Base-by-base conservation (phyloP, 2,888 invertebrate genomes). In the Thumatha senex region DNA sequence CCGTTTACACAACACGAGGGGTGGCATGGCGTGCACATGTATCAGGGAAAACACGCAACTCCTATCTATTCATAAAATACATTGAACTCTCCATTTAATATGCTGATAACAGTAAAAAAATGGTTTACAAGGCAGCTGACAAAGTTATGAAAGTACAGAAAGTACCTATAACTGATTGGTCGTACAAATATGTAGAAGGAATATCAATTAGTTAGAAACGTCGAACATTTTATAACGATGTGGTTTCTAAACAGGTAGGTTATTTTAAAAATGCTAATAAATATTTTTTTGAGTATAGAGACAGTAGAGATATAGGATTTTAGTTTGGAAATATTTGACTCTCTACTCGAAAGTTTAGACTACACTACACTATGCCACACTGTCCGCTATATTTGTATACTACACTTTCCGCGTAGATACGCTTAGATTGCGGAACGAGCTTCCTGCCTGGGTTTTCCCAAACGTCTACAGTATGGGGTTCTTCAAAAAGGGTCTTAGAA, bases 1-100 rank as follows among this genome's bases (percentile, higher is more conserved):
- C 18, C 18, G 18, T 44, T 49, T 53, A 54, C 54, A 62, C 54
- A 60, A 61, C 60, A 67, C 62, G 59, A 58, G 53, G 58, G 50
- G 18, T 24, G 18, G 18, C 18, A 5, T 53, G 45, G 50, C 59
- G 51, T 55, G 52, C 57, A 56, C 47, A 60, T 11, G 35, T 46
- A 14, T 47, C 40, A 44, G 45, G 43, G 44, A 48, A 46, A 58
- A 65, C 66, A 57, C 59, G 52, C 58, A 30, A 55, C 48, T 41
- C 46, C 48, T 44, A 31, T 34, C 45, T 29, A 15, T n/a, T 31
- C 15, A 0, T 33, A 29, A 33, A n/a, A 12, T 31, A 15, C 15
- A 15, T 9, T 42, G 14, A 15, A 14, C n/a, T 8, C 8, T 33
- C 10, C n/a, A 4, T 36, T 14, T 33, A 15, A 18, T 42, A 9